phyloP scores from a whole-genome alignment of 2,888 invertebrate genomes.

The Agriopis aurantiaria region DNA sequence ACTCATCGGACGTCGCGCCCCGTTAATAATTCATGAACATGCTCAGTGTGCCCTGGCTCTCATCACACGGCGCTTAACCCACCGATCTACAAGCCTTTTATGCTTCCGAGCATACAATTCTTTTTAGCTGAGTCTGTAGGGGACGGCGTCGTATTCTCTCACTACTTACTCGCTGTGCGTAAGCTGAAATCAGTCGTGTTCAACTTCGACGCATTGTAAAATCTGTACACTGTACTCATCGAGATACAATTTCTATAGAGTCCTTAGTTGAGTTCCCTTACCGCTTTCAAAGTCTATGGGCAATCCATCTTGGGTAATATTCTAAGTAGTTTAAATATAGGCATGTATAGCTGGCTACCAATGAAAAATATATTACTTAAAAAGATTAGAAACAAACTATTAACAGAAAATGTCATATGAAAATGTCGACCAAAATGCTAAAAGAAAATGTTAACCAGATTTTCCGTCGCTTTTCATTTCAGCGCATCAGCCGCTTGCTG shows the following conservation, averaged over 20 bases:
- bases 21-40: slow-evolving; percentile 80
- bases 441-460: not conserved
- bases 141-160: slow-evolving; percentile 7
- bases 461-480: not conserved
- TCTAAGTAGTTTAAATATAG: too few species aligned
- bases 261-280: too few species aligned
- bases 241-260: too few species aligned
- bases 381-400: too few species aligned
- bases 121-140: slow-evolving; percentile 45
- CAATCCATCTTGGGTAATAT: too few species aligned
- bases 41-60: slow-evolving; percentile 66
- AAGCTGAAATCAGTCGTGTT: not conserved
- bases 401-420: too few species aligned
- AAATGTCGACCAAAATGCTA: not conserved
- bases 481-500: slow-evolving; percentile 5
- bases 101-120: slow-evolving; percentile 56
- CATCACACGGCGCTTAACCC: slow-evolving; percentile 67
- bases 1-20: slow-evolving; percentile 66
- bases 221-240: not conserved
- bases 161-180: slow-evolving; percentile 12
- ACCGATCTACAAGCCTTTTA: slow-evolving; percentile 66
- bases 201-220: slow-evolving; percentile 4
- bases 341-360: too few species aligned
- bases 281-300: too few species aligned
- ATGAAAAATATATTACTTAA: too few species aligned